phyloP scores from a whole-genome alignment of 2,797 vertebrate species.

The Myripristis murdjan region DNA sequence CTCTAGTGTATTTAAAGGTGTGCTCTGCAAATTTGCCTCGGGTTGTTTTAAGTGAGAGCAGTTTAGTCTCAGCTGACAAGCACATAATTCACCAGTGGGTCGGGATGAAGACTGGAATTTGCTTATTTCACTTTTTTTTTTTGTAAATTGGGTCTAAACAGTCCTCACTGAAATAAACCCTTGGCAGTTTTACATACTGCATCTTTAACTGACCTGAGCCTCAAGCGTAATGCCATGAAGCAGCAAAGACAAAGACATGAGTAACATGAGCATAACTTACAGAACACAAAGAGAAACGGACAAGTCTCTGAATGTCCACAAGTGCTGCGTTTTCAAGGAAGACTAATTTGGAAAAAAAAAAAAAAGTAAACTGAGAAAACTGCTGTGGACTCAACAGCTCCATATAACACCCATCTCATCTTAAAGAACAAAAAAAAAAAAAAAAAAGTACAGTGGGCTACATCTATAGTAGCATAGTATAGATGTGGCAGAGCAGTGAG shows the following conservation, averaged over 20 bases:
- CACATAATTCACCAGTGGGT: too few species aligned
- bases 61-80: too few species aligned
- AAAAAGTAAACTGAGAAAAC: slow-evolving; percentile 22
- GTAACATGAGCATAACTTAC: not conserved
- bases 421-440: slow-evolving; percentile 16
- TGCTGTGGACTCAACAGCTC: slow-evolving; percentile 9
- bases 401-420: slow-evolving; percentile 18
- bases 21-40: too few species aligned
- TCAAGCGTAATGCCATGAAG: not conserved
- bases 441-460: slow-evolving; percentile 17
- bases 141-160: too few species aligned
- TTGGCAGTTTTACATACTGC: too few species aligned
- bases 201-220: not conserved
- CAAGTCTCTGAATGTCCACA: not conserved
- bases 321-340: slow-evolving; percentile 30
- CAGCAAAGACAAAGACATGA: not conserved
- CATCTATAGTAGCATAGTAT: slow-evolving; percentile 4
- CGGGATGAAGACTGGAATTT: too few species aligned
- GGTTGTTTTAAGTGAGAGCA: too few species aligned
- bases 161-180: too few species aligned
- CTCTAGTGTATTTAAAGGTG: not conserved
- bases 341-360: slow-evolving; percentile 14
- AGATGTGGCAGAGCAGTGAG: not conserved
- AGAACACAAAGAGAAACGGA: slow-evolving; percentile 9
- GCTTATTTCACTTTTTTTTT: too few species aligned